Evolutionary conservation across 2,797 vertebrate species (phyloP), one percentile per base, ranked within the genome.

Genomic region (Artibeus lituratus): DNA sequence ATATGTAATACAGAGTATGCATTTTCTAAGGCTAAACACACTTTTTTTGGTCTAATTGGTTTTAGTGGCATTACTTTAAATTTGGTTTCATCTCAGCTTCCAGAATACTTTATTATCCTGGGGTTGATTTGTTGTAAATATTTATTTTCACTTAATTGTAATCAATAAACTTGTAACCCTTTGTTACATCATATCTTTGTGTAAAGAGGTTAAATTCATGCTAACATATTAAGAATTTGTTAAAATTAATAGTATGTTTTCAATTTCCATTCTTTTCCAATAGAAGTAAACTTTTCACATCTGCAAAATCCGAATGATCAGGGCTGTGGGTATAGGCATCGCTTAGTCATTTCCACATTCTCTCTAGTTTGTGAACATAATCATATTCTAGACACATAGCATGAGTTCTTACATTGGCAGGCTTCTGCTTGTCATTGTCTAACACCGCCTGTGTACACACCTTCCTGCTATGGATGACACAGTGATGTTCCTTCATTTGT

Each of bases 141-240:
- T 8, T 70, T 0, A 65, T 84, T 76, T 90, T 88, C 15, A 82
- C 67, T 90, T 80, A 76, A 74, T 62, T 90, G 7, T 78, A 16
- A 16, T 32, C 78, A 76, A 12, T 59, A 11, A 70, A 2, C 3
- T 74, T 53, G 0, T 22, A 70, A 35, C 2, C 6, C 0, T 73
- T 70, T 80, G 26, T 14, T 55, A 35, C 0, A 86, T 70, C 9
- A 65, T 42, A 14, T 37, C 37, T 18, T 55, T 62, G 4, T 84
- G 12, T 18, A 70, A 8, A 90, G 15, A 22, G 2, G 57, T 35
- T 22, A 26, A 42, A 42, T 72, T 59, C 78, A 76, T n/a, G 2
- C 21, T 59, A 29, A 77, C 8, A n/a, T 4, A 53, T 16, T 44
- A 39, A 39, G 67, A 39, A 70, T 39, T 35, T 39, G 67, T 12